These are phyloP conservation scores for Diachasma alloeum DNA, from an alignment of 1,140 invertebrate species.

Conservation along the genomic window DNA sequence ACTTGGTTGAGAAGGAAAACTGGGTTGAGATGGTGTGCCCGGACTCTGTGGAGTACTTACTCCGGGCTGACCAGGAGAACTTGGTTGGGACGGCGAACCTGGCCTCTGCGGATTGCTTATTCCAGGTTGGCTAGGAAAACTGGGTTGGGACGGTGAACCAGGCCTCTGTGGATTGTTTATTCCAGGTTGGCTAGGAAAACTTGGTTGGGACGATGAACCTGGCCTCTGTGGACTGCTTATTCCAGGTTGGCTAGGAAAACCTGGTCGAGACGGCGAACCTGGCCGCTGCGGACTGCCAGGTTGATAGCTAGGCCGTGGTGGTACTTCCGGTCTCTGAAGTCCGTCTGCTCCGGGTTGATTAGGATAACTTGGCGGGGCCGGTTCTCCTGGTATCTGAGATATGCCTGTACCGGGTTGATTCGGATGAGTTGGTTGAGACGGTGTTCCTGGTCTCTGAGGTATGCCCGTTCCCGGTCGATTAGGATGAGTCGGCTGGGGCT, in stretches of 20 bases:
- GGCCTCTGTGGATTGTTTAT: background rate
- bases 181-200: background rate
- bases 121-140: background rate
- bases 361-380: constrained; percentile 41
- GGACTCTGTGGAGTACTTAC: constrained; percentile 23
- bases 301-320: background rate
- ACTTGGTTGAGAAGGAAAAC: too few species aligned
- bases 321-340: background rate
- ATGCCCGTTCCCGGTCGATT: background rate
- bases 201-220: constrained; percentile 24
- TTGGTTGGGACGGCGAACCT: background rate
- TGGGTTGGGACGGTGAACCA: constrained; percentile 23
- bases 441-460: background rate
- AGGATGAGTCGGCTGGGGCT: background rate
- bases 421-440: constrained; percentile 20
- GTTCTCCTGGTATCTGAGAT: constrained; percentile 21
- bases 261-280: background rate
- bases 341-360: constrained; percentile 27
- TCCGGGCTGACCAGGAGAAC: background rate
- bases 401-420: background rate
- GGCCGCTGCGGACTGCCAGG: background rate
- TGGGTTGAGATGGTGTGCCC: constrained; percentile 55
- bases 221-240: background rate
- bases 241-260: background rate
- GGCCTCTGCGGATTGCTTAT: constrained; percentile 35